phyloP scores from a whole-genome alignment of 2,113 vertebrate genomes.

The Rostratula benghalensis region DNA sequence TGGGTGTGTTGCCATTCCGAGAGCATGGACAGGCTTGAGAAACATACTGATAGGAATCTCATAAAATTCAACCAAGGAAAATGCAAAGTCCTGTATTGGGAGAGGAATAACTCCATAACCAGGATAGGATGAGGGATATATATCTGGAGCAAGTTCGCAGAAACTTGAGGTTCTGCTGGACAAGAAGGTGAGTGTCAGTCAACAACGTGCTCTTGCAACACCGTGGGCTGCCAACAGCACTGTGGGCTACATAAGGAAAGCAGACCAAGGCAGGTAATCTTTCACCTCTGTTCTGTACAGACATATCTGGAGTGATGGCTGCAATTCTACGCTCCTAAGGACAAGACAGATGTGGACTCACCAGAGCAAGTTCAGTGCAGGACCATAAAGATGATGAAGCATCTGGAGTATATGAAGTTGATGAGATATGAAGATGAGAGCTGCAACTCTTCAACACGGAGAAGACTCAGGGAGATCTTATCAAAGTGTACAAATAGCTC shows the following conservation, averaged over 20 bases:
- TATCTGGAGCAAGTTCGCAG: neutral
- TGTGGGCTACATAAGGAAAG: neutral
- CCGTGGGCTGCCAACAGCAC: neutral
- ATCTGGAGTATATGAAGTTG: neutral
- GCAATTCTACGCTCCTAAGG: neutral
- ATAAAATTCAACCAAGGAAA: neutral
- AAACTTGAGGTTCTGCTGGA: neutral
- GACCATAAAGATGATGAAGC: neutral
- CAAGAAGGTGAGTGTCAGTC: neutral
- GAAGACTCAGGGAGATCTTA: neutral
- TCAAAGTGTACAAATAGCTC: neutral
- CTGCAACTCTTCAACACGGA: neutral
- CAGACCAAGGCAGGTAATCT: neutral
- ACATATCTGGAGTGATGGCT: neutral
- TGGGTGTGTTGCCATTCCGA: neutral
- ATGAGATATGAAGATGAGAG: too few relatives aligned
- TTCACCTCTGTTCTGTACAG: neutral
- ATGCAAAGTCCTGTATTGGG: neutral
- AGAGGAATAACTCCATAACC: neutral
- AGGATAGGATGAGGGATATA: neutral
- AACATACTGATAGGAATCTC: neutral
- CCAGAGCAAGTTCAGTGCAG: neutral
- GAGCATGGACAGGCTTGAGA: neutral
- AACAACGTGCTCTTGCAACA: neutral
- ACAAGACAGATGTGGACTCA: neutral